Evolutionary conservation across 2,113 vertebrate species (phyloP).

Genomic region (Abramis brama): DNA sequence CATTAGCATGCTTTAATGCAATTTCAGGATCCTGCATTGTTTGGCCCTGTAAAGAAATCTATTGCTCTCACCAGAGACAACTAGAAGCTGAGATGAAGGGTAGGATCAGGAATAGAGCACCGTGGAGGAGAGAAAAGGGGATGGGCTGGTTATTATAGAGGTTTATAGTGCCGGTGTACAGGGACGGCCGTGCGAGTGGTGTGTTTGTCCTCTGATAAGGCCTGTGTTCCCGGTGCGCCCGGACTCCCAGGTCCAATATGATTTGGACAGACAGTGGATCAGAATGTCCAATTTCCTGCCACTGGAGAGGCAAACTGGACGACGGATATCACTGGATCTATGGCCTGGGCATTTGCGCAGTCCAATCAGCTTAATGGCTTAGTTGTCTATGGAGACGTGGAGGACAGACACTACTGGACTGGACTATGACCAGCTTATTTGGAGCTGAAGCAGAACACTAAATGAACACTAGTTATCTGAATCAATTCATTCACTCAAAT

Average conservation of each 20-base stretch:
- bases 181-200: neutral
- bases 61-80: slow-evolving; percentile 48
- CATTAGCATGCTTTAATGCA: slow-evolving; percentile 46
- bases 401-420: slow-evolving; percentile 2
- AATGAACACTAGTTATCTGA: slow-evolving; percentile 1
- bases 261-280: slow-evolving; percentile 27
- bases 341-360: neutral
- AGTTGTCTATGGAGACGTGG: slow-evolving; percentile 18
- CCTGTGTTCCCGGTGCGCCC: neutral
- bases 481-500: neutral
- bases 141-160: slow-evolving; percentile 18
- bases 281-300: slow-evolving; percentile 20
- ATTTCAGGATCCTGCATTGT: slow-evolving; percentile 51
- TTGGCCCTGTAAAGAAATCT: slow-evolving; percentile 49
- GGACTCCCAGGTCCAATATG: slow-evolving; percentile 21
- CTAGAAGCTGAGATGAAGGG: slow-evolving; percentile 7
- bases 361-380: slow-evolving; percentile 33
- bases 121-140: neutral
- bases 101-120: slow-evolving; percentile 11
- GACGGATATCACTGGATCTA: slow-evolving; percentile 25
- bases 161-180: neutral
- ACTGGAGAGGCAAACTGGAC: neutral
- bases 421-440: slow-evolving; percentile 10
- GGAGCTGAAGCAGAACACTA: slow-evolving; percentile 1
- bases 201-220: slow-evolving; percentile 44